Percentiles rank a stretch among this genome's conserved stretches.
phyloP scores from a whole-genome alignment of 2,888 invertebrate species.

The Meliscaeva auricollis region DNA sequence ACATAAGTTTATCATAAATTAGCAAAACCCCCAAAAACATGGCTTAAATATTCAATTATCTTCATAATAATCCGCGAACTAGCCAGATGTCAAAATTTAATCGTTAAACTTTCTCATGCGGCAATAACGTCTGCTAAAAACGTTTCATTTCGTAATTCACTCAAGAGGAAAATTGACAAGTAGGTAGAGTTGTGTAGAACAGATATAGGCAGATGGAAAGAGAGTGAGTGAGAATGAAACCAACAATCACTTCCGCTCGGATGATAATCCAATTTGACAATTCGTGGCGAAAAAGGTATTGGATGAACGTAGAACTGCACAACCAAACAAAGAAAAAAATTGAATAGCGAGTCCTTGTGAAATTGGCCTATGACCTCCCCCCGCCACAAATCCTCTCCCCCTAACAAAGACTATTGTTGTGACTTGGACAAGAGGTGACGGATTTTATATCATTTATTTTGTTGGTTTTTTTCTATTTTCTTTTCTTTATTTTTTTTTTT shows the following conservation, averaged over 20 bases:
- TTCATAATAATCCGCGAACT: slow-evolving; percentile 65
- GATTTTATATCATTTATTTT: slow-evolving; percentile 44
- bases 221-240: slow-evolving; percentile 40
- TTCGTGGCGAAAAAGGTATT: slow-evolving; percentile 41
- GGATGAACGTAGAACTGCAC: neutral
- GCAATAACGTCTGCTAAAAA: slow-evolving; percentile 26
- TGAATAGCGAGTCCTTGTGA: slow-evolving; percentile 19
- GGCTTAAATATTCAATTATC: slow-evolving; percentile 52
- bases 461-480: neutral
- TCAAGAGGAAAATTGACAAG: slow-evolving; percentile 42
- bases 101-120: slow-evolving; percentile 40
- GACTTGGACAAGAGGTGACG: slow-evolving; percentile 63
- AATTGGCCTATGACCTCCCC: slow-evolving; percentile 46
- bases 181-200: neutral
- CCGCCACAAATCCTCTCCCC: neutral
- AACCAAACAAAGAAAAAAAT: neutral
- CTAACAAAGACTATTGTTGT: slow-evolving; percentile 45
- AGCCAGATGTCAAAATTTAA: slow-evolving; percentile 70
- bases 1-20: slow-evolving; percentile 35
- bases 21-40: slow-evolving; percentile 6
- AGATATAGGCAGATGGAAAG: neutral
- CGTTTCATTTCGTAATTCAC: slow-evolving; percentile 12
- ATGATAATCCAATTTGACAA: slow-evolving; percentile 69
- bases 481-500: neutral
- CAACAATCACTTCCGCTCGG: slow-evolving; percentile 62